phyloP scores from a whole-genome alignment of 2,797 vertebrate genomes.

The Acrossocheilus wenchowensis region DNA sequence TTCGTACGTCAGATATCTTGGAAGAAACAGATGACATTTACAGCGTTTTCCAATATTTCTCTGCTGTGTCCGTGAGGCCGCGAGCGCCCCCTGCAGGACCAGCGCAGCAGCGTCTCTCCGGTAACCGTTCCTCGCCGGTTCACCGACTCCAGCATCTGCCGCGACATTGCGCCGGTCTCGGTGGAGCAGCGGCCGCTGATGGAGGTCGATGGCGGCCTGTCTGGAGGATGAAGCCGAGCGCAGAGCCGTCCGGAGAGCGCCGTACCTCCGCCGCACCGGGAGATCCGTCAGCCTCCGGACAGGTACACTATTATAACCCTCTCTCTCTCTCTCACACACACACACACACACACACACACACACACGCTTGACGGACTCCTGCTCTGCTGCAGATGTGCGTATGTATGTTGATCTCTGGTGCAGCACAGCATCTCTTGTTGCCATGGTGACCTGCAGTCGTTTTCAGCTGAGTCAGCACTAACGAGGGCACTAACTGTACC shows the following conservation, averaged over 20 bases:
- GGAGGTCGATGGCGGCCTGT: constrained; percentile 95
- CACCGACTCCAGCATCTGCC: constrained; percentile 68
- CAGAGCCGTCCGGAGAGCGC: constrained; percentile 90
- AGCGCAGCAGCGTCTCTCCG: constrained; percentile 50
- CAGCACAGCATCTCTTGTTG: constrained; percentile 76
- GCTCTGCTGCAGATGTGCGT: constrained; percentile 11
- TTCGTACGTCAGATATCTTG: not conserved
- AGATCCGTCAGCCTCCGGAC: constrained; percentile 91
- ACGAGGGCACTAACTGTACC: constrained; percentile 6
- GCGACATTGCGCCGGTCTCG: constrained; percentile 66
- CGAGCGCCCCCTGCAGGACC: not conserved
- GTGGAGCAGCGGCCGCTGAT: constrained; percentile 85
- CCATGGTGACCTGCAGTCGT: constrained; percentile 81
- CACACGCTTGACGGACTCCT: not conserved
- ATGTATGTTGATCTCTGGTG: constrained; percentile 17
- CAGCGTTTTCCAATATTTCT: not conserved
- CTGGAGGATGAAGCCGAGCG: constrained; percentile 89
- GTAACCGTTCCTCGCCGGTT: constrained; percentile 37
- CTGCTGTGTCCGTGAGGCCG: not conserved
- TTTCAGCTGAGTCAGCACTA: constrained; percentile 72
- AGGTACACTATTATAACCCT: constrained; percentile 75
- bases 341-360: constrained; percentile 2
- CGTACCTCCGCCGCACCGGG: constrained; percentile 90
- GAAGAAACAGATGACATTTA: not conserved
- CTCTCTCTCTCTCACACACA: no score